Base-by-base conservation (phyloP, 2,797 vertebrate species). In the Aquila chrysaetos region DNA sequence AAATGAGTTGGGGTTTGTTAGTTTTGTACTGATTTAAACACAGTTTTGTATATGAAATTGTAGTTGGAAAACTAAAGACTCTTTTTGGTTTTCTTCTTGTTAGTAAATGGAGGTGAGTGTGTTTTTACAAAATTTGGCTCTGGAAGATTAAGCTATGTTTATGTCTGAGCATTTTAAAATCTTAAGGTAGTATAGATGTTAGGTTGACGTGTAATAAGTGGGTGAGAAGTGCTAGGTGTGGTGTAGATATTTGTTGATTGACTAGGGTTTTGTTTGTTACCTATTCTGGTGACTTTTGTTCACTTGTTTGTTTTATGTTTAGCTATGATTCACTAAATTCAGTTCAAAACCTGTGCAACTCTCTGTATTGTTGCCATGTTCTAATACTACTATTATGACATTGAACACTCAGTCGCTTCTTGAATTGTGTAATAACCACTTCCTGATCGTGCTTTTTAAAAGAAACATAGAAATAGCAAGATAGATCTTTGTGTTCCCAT, bases 1-100 rank as follows among this genome's bases (percentile, higher is more conserved):
- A n/a, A 10, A 6, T 5, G 11, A 23, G 2, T 4, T 13, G 0
- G 33, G 9, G 39, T 39, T 57, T 46, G 5, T 37, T 46, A 27
- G 0, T 5, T 82, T 56, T 72, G 20, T 43, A 2, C 1, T 37
- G 5, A 1, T 43, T 33, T 61, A 28, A 49, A 10, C 1, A 25
- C 5, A 22, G 1, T 7, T 75, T 1, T n/a, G 1, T 14, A 0
- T 54, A 0, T 18, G 5, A 43, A 6, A 6, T 8, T 31, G 3
- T n/a, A 28, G 2, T 6, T 14, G 10, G 8, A 39, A 33, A 49
- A 10, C 4, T 10, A 0, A 30, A 35, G 16, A 1, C 51, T 53
- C 27, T 10, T 11, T 3, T 17, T 35, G 1, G 1, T 7, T 41
- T 72, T 59, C 14, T 72, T 64, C 1, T 2, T 35, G 2, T 14